Percentiles rank a stretch among this genome's conserved stretches.
phyloP scores from a whole-genome alignment of 2,888 invertebrate species.

The Balanococcus diminutus region DNA sequence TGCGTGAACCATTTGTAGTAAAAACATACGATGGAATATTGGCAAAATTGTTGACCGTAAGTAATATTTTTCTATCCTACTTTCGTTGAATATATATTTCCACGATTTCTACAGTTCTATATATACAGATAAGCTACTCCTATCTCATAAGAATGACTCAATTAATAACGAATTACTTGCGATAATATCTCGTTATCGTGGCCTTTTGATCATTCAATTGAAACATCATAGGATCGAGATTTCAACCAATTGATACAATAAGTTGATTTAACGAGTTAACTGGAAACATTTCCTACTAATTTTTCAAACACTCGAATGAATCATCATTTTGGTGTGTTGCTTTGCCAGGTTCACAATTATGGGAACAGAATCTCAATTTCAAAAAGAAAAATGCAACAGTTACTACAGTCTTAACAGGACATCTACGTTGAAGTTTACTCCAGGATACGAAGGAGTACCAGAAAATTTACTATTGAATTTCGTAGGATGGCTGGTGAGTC shows the following conservation, averaged over 20 bases:
- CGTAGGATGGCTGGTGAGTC: slow-evolving; percentile 73
- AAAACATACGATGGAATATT: not conserved
- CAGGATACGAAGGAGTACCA: slow-evolving; percentile 78
- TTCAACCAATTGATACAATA: not conserved
- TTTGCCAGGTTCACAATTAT: not conserved
- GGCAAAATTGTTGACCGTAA: not conserved
- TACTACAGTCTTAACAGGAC: not conserved
- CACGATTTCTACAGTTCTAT: not conserved
- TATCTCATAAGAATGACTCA: not conserved
- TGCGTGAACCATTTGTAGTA: not conserved
- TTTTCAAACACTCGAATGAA: not conserved
- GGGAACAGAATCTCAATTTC: not conserved
- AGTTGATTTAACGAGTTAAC: not conserved
- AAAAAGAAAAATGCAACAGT: not conserved
- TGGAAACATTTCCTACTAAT: not conserved
- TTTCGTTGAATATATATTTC: not conserved
- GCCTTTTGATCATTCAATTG: not conserved
- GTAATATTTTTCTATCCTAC: not conserved
- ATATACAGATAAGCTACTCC: not conserved
- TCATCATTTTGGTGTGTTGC: not conserved
- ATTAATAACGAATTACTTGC: not conserved
- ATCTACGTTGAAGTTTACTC: slow-evolving; percentile 51
- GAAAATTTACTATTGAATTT: slow-evolving; percentile 86
- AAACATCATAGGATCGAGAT: no score
- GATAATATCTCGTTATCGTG: not conserved